Conservation (phyloP, 2,888 invertebrate genomes). For the Acrobeloides nanus region DNA sequence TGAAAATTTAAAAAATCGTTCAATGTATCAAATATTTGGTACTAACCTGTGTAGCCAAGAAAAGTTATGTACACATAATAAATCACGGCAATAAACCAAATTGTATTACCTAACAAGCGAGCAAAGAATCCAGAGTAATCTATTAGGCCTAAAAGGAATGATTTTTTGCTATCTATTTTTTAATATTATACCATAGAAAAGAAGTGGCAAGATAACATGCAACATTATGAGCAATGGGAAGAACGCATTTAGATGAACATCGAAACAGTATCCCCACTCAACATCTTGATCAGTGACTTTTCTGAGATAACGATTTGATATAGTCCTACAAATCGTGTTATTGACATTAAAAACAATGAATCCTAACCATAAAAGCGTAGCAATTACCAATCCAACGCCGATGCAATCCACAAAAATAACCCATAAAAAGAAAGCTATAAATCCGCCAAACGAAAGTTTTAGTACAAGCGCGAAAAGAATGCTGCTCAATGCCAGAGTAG, state of each 20-base stretch:
- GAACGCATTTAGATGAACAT: conserved; percentile 95
- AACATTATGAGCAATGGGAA: conserved; percentile 89
- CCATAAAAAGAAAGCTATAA: conserved; percentile 77
- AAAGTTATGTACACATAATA: conserved; percentile 96
- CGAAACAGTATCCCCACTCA: conserved; percentile 99
- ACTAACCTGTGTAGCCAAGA: conserved; percentile 81
- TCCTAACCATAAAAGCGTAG: conserved; percentile 16
- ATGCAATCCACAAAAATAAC: conserved; percentile 91
- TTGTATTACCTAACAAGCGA: conserved; percentile 76
- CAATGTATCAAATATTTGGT: background rate
- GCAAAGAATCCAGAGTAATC: conserved; percentile 71
- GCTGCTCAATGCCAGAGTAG: conserved; percentile 26
- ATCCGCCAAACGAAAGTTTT: conserved; percentile 59
- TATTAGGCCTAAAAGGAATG: conserved; percentile 66
- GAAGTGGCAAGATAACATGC: conserved; percentile 81
- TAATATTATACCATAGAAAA: conserved; percentile 64
- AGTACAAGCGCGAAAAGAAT: conserved; percentile 32
- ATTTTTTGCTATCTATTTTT: conserved; percentile 5
- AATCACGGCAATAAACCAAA: conserved; percentile 80
- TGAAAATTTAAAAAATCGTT: background rate
- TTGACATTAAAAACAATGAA: conserved; percentile 1
- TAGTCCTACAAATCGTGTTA: conserved; percentile 67
- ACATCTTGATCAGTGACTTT: conserved; percentile 66
- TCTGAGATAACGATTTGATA: conserved; percentile 72
- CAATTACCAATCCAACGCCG: conserved; percentile 68